Percentiles rank a stretch among this genome's conserved stretches.
Evolutionary conservation across 2,797 vertebrate genomes (phyloP).

Genomic region (Fistularia commersonii): DNA sequence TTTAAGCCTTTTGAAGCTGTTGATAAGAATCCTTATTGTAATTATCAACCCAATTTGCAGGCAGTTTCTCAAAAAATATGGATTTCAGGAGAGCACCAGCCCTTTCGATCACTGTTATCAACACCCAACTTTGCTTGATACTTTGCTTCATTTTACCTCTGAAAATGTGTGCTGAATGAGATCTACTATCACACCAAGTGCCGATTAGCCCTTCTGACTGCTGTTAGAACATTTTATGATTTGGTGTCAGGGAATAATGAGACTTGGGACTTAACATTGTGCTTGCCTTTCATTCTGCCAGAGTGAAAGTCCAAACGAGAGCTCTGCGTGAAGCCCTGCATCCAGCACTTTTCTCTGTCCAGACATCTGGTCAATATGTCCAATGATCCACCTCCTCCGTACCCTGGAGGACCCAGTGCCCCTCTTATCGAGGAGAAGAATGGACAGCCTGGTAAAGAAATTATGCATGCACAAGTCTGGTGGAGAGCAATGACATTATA

Average conservation of each 20-base stretch:
- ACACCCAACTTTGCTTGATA: no score
- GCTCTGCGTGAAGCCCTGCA: slow-evolving; percentile 28
- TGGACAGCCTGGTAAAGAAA: slow-evolving; percentile 82
- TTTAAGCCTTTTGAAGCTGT: no score
- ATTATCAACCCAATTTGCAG: no score
- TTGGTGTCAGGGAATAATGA: slow-evolving; percentile 23
- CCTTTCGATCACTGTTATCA: no score
- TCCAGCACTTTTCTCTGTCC: slow-evolving; percentile 31
- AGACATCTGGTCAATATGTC: slow-evolving; percentile 80
- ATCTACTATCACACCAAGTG: slow-evolving; percentile 6
- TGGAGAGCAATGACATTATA: no score
- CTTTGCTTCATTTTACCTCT: neutral
- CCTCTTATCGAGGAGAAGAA: slow-evolving; percentile 91
- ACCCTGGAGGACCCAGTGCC: slow-evolving; percentile 90
- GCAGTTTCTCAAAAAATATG: no score
- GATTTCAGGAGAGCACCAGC: no score
- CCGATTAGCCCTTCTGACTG: slow-evolving; percentile 27
- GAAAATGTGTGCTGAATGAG: neutral
- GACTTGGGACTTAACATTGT: slow-evolving; percentile 1
- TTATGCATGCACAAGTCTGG: neutral
- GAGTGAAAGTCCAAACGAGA: slow-evolving; percentile 23
- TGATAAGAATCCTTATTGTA: no score
- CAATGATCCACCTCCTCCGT: slow-evolving; percentile 92
- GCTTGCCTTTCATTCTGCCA: slow-evolving; percentile 10
- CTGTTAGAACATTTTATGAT: slow-evolving; percentile 11